Evolutionary conservation across 2,113 vertebrate genomes (phyloP).

Genomic region (Tautogolabrus adspersus): DNA sequence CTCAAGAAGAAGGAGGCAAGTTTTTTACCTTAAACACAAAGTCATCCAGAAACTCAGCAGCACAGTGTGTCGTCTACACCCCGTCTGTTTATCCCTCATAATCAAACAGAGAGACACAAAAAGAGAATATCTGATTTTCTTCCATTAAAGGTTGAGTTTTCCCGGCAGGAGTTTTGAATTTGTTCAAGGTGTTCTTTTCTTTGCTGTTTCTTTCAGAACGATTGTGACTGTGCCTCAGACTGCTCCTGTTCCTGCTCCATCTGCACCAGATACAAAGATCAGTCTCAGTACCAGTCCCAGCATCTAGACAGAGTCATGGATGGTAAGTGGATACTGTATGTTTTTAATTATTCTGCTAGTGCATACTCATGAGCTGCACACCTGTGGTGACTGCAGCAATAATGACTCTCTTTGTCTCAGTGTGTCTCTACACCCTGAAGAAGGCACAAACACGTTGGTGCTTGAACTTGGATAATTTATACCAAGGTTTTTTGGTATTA

Average conservation of each 20-base stretch:
- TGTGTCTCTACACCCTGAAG: too few species aligned
- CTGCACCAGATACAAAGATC: constrained; percentile 83
- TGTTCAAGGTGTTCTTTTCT: constrained; percentile 10
- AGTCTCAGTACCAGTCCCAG: constrained; percentile 67
- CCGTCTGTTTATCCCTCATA: not conserved
- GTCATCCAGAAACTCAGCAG: not conserved
- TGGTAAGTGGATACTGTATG: constrained; percentile 80
- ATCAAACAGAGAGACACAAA: not conserved
- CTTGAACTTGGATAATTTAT: too few species aligned
- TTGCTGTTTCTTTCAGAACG: constrained; percentile 71
- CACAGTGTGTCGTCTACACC: not conserved
- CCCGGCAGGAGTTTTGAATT: not conserved
- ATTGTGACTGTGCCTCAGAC: constrained; percentile 89
- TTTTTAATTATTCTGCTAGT: not conserved
- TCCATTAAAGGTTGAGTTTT: not conserved
- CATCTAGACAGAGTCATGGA: constrained; percentile 87
- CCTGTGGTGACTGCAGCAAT: too few species aligned
- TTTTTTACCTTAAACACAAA: not conserved
- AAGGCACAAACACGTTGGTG: too few species aligned
- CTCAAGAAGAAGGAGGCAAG: constrained; percentile 80
- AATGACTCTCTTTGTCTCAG: not conserved
- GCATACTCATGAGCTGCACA: not conserved
- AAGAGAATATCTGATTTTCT: not conserved
- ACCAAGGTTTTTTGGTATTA: too few species aligned
- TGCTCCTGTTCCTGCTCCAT: constrained; percentile 89